These are phyloP conservation scores for Parus major DNA, from an alignment of 2,113 vertebrate genomes.

Conservation along the genomic window DNA sequence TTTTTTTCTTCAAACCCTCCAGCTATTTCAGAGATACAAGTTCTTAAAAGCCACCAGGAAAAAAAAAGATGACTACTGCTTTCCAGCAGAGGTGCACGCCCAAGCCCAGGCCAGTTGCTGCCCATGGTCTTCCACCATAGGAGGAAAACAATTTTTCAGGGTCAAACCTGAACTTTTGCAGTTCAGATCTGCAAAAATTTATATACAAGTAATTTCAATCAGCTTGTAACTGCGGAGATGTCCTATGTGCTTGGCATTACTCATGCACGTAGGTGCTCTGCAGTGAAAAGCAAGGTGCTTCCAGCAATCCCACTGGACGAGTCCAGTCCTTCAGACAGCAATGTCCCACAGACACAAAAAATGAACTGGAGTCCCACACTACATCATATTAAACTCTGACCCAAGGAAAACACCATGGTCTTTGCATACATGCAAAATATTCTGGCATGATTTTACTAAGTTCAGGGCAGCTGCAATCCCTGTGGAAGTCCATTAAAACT, in stretches of 20 bases:
- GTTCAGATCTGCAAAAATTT: background rate
- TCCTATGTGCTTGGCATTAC: background rate
- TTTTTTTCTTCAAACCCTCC: background rate
- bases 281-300: background rate
- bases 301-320: background rate
- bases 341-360: background rate
- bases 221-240: background rate
- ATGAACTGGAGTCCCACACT: background rate
- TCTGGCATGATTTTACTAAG: background rate
- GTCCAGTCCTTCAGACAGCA: background rate
- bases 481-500: background rate
- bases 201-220: background rate
- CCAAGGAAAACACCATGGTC: background rate
- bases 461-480: background rate
- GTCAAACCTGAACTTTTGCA: background rate
- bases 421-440: background rate
- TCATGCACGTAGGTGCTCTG: background rate
- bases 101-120: background rate
- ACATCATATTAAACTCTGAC: background rate
- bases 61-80: background rate
- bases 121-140: fast-evolving
- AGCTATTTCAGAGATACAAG: background rate
- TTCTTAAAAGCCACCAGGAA: background rate
- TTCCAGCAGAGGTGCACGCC: background rate
- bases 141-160: background rate